These are phyloP conservation scores for Rhaphigaster nebulosa DNA, from an alignment of 2,888 invertebrate species.

Conservation along the genomic window DNA sequence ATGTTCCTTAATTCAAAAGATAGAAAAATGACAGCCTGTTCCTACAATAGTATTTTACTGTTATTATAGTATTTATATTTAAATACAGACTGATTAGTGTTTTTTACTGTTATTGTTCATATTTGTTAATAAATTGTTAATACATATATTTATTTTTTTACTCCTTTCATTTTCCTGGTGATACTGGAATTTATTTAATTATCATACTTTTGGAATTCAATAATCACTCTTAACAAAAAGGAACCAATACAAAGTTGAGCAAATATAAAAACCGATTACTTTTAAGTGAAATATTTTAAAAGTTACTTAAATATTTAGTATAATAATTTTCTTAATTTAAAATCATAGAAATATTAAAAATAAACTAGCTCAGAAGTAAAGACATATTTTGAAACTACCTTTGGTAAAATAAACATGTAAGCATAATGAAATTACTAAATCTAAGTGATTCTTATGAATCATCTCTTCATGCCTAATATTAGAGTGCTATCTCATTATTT, in stretches of 20 bases:
- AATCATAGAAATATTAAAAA: not conserved
- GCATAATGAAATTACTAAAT: no score
- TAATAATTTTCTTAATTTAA: no score
- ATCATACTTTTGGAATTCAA: not conserved
- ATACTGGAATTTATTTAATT: not conserved
- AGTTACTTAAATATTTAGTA: not conserved
- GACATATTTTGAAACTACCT: no score
- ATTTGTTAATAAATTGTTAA: conserved; percentile 48
- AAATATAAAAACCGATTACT: not conserved
- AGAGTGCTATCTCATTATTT: no score
- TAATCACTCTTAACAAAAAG: not conserved
- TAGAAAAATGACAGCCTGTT: not conserved
- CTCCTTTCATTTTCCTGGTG: not conserved
- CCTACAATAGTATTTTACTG: not conserved
- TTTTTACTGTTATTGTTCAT: not conserved
- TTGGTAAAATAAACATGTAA: no score
- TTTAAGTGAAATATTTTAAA: not conserved
- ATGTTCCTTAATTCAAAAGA: conserved; percentile 8
- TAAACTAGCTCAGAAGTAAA: not conserved
- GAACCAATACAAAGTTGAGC: not conserved
- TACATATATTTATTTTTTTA: not conserved
- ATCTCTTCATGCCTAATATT: no score
- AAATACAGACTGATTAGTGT: conserved; percentile 25
- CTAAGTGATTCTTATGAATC: no score
- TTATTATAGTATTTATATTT: not conserved